Evolutionary conservation across 2,888 invertebrate genomes (phyloP), one percentile per base, ranked within the genome.

Genomic region (Brachypalpus laphriformis): DNA sequence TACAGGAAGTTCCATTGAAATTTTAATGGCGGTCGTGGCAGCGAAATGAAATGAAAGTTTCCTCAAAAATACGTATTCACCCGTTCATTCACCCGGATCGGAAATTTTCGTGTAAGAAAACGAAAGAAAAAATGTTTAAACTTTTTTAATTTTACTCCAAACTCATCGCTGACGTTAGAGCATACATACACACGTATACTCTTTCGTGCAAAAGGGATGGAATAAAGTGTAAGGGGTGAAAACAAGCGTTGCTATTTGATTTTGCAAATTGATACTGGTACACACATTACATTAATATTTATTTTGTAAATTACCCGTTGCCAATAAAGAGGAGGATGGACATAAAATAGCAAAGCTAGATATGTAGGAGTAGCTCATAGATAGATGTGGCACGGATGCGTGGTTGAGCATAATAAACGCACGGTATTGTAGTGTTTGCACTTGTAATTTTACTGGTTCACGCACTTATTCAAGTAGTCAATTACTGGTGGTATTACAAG

Each of bases 241-340:
- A 65, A 76, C 56, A 76, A 70, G 63, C 65, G 59, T 71, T 65
- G 71, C 71, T 82, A 82, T 82, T 82, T 82, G 76, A 82, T 82
- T 82, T 65, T 28, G 20, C 63, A 82, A 82, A 82, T 82, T 82
- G 82, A 82, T 82, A 65, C 82, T 70, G 82, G 82, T 65, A 74
- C 76, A 76, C 34, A 76, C 70, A 76, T 76, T 54, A 82, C 57
- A 57, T 71, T 63, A 71, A 71, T 82, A 71, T 82, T 82, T 76
- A 71, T 51, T 59, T 31, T 71, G 49, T 45, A 71, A 82, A 82
- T 82, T 82, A 76, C 59, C 71, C 71, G 59, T 65, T 71, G 59
- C 37, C 49, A 71, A 71, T 57, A 57, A 31, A 54, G 16, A 31
- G 6, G 22, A 25, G 16, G 8, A 31, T 25, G 16, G 59, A 25